Conservation (phyloP, 2,888 invertebrate genomes). For the Rhagophthalmus giganteus region DNA sequence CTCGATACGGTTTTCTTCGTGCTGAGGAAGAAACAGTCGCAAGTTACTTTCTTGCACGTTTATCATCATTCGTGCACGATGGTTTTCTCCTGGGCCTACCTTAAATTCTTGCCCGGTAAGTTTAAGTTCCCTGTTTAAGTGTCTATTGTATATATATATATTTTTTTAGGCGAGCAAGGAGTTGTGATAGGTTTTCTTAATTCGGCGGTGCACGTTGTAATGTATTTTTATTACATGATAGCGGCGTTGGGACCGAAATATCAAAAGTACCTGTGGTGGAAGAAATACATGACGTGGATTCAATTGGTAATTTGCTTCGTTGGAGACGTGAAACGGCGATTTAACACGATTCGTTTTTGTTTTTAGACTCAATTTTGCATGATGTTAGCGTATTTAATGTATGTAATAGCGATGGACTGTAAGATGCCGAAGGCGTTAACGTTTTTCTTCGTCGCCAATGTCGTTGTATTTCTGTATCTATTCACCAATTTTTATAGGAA, state of each 20-base stretch:
- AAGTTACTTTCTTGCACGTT: constrained; percentile 85
- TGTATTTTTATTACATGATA: constrained; percentile 90
- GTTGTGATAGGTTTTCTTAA: constrained; percentile 86
- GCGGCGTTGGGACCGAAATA: constrained; percentile 85
- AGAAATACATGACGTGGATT: constrained; percentile 83
- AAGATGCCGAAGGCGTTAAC: constrained; percentile 72
- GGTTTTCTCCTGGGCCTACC: constrained; percentile 77
- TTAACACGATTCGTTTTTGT: background rate
- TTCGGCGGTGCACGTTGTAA: constrained; percentile 86
- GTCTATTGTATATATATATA: too few relatives aligned
- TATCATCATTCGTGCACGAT: constrained; percentile 87
- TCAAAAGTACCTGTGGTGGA: constrained; percentile 94
- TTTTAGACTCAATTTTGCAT: constrained; percentile 74
- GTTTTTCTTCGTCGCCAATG: constrained; percentile 67
- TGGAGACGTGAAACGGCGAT: too few relatives aligned
- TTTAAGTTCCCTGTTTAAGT: too few relatives aligned
- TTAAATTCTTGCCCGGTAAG: constrained; percentile 75
- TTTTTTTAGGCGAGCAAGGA: constrained; percentile 75
- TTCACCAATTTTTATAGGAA: constrained; percentile 73
- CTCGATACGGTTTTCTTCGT: constrained; percentile 87
- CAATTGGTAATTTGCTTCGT: constrained; percentile 67
- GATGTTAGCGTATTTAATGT: constrained; percentile 71
- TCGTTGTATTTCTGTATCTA: constrained; percentile 73
- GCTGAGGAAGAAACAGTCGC: constrained; percentile 84
- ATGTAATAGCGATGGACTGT: constrained; percentile 67